Evolutionary conservation across 2,797 vertebrate genomes (phyloP).

Genomic region (Enteromius fasciolatus): DNA sequence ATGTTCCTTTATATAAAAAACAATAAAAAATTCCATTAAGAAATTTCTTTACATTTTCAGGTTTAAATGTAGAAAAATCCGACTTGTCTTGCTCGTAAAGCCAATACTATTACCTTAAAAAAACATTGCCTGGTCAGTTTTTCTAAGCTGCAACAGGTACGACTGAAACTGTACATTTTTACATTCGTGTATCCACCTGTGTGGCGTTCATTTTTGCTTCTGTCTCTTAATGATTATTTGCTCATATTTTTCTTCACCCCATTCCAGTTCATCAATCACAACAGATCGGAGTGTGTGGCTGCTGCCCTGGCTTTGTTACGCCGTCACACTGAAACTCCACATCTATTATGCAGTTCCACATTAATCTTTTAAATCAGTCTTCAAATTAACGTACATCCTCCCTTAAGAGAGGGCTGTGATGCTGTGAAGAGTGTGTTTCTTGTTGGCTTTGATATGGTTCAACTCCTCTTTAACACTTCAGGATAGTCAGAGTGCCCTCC

Average conservation of each 20-base stretch:
- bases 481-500: conserved; percentile 82
- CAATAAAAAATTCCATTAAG: background rate
- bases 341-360: conserved; percentile 62
- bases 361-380: conserved; percentile 67
- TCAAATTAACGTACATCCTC: conserved; percentile 67
- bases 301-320: conserved; percentile 57
- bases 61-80: background rate
- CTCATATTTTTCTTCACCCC: conserved; percentile 35
- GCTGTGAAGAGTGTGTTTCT: conserved; percentile 57
- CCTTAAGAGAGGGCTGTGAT: conserved; percentile 56
- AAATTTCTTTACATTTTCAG: background rate
- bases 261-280: conserved; percentile 54
- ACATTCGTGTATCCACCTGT: background rate
- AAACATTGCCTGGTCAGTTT: background rate
- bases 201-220: background rate
- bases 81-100: too few species aligned
- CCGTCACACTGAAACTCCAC: conserved; percentile 58
- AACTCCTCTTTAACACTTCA: conserved; percentile 54
- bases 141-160: conserved; percentile 10
- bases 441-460: conserved; percentile 49
- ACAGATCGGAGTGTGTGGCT: conserved; percentile 40
- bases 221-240: conserved; percentile 46
- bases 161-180: background rate
- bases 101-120: background rate
- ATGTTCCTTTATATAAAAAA: background rate